These are phyloP conservation scores for Cossypha dichroa DNA, from an alignment of 2,797 vertebrate genomes.

Conservation along the genomic window DNA sequence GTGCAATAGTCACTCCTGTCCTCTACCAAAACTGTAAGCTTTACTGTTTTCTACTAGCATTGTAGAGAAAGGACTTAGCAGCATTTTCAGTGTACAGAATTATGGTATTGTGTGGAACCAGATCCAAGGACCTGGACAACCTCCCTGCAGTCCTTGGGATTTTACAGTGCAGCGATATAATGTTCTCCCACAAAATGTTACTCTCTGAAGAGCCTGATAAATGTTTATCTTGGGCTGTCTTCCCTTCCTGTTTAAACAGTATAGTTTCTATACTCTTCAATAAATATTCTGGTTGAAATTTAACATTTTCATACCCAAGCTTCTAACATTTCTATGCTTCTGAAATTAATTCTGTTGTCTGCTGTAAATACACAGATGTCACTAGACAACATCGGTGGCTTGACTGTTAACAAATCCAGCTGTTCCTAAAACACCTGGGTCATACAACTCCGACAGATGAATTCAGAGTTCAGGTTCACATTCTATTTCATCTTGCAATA, in stretches of 20 bases:
- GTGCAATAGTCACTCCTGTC: neutral
- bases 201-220: conserved; percentile 14
- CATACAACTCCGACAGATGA: neutral
- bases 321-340: neutral
- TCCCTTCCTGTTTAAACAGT: conserved; percentile 18
- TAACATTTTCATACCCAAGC: neutral
- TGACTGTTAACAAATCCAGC: neutral
- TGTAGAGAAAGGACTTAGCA: neutral
- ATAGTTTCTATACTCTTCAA: neutral
- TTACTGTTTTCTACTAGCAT: neutral
- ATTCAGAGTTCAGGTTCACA: neutral
- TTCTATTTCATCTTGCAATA: neutral
- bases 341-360: neutral
- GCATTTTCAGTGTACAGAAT: neutral
- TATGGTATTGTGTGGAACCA: neutral
- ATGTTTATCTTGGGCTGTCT: conserved; percentile 17
- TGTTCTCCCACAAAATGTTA: neutral
- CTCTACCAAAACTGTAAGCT: neutral
- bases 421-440: neutral
- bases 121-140: neutral
- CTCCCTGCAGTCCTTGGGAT: neutral
- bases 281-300: neutral
- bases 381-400: neutral
- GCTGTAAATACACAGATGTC: neutral
- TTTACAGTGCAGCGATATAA: neutral